Base-by-base conservation (phyloP, 2,797 vertebrate genomes). In the Mormyrops attenuatus region DNA sequence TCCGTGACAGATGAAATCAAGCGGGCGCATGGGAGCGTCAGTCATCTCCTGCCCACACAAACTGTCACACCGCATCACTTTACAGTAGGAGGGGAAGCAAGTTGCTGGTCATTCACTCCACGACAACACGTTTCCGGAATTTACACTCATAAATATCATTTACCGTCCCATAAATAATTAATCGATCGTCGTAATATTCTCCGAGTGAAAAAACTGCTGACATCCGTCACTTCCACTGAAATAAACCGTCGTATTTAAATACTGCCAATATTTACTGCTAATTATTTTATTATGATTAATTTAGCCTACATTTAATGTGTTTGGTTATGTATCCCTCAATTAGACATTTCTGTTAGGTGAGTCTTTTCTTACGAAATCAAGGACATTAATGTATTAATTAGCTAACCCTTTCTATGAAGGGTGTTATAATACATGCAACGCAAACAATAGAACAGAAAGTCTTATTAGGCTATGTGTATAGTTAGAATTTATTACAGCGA, bases 1-100 rank as follows among this genome's bases (percentile, higher is more conserved):
- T 49, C 80, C n/a, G 47, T 85, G 82, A 85, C 82, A 85, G 82
- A 85, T 49, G 82, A 49, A 52, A 85, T 52, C 82, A 85, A 85
- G 22, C 44, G 15, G 49, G 44, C 47, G 44, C n/a, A 6, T 50
- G 82, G 30, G 47, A 85, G 82, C 44, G 82, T 85, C 82, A 49
- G 82, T 85, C 82, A 85, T 85, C 82, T 50, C 44, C 47, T 85
- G 41, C 44, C 49, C 44, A 80, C 49, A 26, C 49, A 85, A 50
- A 85, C 22, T 85, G 82, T 52, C 82, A 50, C 47, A 30, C 20
- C 47, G 20, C 8, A 52, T 85, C 82, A 50, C 17, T 80, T 85
- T 85, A 85, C 82, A 85, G 22, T 4, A 49, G 44, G 82, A n/a
- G n/a, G 47, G 3, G 9, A 85, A 50, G 82, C 82, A n/a, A 49